Evolutionary conservation across 2,113 vertebrate species (phyloP).

Genomic region (Rhea pennata): DNA sequence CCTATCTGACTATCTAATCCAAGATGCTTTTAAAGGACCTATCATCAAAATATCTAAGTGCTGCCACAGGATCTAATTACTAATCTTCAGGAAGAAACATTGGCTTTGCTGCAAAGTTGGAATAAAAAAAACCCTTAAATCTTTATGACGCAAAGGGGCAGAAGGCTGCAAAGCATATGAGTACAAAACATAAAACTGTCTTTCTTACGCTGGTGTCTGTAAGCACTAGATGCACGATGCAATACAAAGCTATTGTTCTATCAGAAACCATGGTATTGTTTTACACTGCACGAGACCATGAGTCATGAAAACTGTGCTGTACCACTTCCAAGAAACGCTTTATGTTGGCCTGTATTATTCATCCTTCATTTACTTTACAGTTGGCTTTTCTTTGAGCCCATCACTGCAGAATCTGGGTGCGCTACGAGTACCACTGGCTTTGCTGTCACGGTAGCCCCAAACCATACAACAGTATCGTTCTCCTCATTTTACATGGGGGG

Average conservation of each 20-base stretch:
- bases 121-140: neutral
- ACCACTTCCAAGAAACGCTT: neutral
- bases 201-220: neutral
- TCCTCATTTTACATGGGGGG: neutral
- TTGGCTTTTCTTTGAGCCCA: neutral
- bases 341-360: conserved; percentile 4
- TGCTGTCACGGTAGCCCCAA: neutral
- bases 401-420: neutral
- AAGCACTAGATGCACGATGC: neutral
- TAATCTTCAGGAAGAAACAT: conserved; percentile 40
- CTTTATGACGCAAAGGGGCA: neutral
- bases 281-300: neutral
- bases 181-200: neutral
- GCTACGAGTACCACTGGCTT: neutral
- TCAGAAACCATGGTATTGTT: neutral
- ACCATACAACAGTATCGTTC: neutral
- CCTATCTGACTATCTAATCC: conserved; percentile 50
- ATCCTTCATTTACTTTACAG: neutral
- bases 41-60: conserved; percentile 21
- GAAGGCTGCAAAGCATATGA: neutral
- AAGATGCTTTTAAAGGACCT: conserved; percentile 48
- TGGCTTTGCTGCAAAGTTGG: neutral
- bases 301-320: conserved; percentile 22
- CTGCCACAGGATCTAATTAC: conserved; percentile 51
- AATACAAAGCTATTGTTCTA: neutral